Conservation (phyloP, 2,888 invertebrate species). For the Eupithecia vulgata region DNA sequence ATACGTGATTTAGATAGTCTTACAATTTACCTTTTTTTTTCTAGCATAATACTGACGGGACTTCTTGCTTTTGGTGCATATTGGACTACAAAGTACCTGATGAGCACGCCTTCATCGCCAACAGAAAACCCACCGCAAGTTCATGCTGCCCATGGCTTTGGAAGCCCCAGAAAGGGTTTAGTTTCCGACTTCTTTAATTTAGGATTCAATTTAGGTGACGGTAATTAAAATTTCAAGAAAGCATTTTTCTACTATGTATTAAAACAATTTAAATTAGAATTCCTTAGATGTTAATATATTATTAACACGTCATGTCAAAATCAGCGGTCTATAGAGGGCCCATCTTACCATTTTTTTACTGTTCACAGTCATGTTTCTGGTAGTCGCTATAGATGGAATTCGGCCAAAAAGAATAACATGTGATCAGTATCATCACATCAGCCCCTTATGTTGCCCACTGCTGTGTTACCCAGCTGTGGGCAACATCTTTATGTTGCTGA, state of each 20-base stretch:
- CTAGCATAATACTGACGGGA: constrained; percentile 69
- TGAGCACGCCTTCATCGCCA: constrained; percentile 31
- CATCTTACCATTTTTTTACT: neutral
- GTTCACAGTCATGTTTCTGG: neutral
- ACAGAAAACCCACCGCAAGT: neutral
- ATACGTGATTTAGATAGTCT: neutral
- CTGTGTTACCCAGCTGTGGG: too few species aligned
- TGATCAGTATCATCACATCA: too few species aligned
- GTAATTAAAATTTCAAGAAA: neutral
- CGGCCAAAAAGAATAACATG: neutral
- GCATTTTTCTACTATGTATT: neutral
- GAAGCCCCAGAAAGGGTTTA: neutral
- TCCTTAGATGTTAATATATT: too few species aligned
- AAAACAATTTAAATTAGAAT: neutral
- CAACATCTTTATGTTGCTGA: too few species aligned
- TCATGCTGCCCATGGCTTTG: neutral
- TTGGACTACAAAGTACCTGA: constrained; percentile 61
- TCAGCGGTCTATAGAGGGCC: neutral
- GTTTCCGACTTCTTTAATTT: constrained; percentile 4
- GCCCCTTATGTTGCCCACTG: too few species aligned
- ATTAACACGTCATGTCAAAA: too few species aligned
- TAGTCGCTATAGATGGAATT: neutral
- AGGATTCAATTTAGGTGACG: constrained; percentile 2
- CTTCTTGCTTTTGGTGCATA: constrained; percentile 70
- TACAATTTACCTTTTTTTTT: constrained; percentile 42